Evolutionary conservation across 2,113 vertebrate genomes (phyloP), one percentile per base, ranked within the genome.

Genomic region (Brachyhypopomus gauderio): DNA sequence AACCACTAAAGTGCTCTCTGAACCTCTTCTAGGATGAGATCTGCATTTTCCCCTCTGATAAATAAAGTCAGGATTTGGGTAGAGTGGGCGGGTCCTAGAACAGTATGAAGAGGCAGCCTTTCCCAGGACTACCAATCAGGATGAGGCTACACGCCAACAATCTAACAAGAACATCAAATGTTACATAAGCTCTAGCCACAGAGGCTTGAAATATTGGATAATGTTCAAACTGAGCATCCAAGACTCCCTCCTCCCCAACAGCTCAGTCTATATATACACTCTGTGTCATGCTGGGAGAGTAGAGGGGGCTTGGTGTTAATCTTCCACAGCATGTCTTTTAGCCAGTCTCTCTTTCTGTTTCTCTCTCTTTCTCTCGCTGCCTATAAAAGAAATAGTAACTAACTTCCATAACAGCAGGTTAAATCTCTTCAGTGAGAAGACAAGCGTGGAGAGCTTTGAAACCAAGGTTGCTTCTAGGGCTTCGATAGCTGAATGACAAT

Each of bases 131-230:
- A 22, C 23, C 56, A 16, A 20, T 59, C 16, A 73, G 81, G 7
- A 64, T 77, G 19, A 17, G 34, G 4, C 22, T 55, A 7, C 16
- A 77, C 5, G 41, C 16, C 36, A 79, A 45, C 67, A 64, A 59
- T 71, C 73, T 41, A 73, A 69, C 70, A 14, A 55, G 16, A 79
- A 62, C 52, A 6, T 63, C n/a, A 75, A 75, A 77, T 69, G 81
- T 80, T 83, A 66, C 73, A 72, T 79, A 76, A 72, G 22, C 73
- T 45, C 80, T 77, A 38, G 19, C 52, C 60, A 69, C 56, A 70
- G 71, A 55, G 36, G 45, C 77, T 82, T 76, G 19, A 78, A 75
- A 73, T 41, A 58, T 48, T 83, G 59, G 48, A 76, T 73, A 72
- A 79, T 2, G 7, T 72, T 82, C 22, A 85, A 72, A 83, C 38